Evolutionary conservation across 2,113 vertebrate genomes (phyloP), one percentile per base, ranked within the genome.

Genomic region (Tauraco erythrolophus): DNA sequence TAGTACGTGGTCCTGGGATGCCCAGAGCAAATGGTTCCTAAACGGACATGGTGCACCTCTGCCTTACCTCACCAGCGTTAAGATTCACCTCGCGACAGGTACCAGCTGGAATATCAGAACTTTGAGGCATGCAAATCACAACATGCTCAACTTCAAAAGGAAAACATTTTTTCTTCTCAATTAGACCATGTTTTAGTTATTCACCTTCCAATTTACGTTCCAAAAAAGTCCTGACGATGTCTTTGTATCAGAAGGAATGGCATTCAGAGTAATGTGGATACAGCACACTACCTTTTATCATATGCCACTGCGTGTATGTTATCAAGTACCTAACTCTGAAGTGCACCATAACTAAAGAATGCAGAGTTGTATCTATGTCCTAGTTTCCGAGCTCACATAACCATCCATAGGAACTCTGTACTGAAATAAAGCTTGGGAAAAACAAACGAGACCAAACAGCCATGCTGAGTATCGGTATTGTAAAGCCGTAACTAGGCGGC

Each of bases 101-200:
- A 53, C 50, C 71, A 72, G n/a, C 17, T 35, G 60, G 10, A 48
- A 6, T 6, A 64, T 4, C 37, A 39, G 21, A 89, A 75, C 28
- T 11, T 60, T 51, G 46, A 76, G 66, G 56, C 90, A 91, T 25
- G 65, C 84, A 96, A 89, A 91, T 43, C 71, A 71, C 64, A 92
- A 65, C 82, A 86, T 2, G 12, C 68, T 84, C 33, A 56, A 84
- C 61, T 78, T 70, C 76, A 84, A 84, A 41, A 41, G 35, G 46
- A 74, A 76, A 68, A 5, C 33, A 53, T 66, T 64, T 87, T 71
- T 37, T 93, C 75, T 79, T 85, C 85, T 62, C 57, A 65, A 2
- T 23, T 18, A 82, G 17, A 81, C 41, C 28, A 27, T 7, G 30
- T 18, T 82, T 54, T 30, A 72, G 58, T 35, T 37, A 65, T 39